Evolutionary conservation across 92 coral and sea anemone genomes (phyloP).

Genomic region (Porites evermanni): DNA sequence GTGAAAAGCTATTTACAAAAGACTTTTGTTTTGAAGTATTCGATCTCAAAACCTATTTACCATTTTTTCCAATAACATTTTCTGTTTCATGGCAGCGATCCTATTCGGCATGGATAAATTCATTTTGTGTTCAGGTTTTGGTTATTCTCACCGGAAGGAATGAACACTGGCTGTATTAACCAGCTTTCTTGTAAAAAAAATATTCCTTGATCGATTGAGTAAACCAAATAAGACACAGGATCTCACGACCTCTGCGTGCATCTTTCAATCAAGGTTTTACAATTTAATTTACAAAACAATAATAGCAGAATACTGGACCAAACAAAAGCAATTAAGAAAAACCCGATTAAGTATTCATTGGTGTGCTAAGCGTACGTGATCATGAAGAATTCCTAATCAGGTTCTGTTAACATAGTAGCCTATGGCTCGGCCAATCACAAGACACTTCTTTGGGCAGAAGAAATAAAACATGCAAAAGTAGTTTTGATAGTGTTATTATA

Average conservation of each 20-base stretch:
- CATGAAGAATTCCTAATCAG: slow-evolving; percentile 25
- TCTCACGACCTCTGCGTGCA: background rate
- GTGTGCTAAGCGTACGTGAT: slow-evolving; percentile 22
- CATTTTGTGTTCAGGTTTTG: background rate
- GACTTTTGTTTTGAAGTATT: slow-evolving; percentile 26
- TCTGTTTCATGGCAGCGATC: background rate
- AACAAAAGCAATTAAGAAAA: slow-evolving; percentile 31
- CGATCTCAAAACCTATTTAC: background rate
- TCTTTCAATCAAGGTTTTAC: slow-evolving; percentile 1
- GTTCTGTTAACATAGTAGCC: slow-evolving; percentile 1
- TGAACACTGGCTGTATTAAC: background rate
- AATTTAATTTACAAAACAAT: slow-evolving; percentile 20
- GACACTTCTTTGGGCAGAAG: background rate
- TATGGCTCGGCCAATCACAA: slow-evolving; percentile 5
- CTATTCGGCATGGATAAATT: background rate
- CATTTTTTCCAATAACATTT: background rate
- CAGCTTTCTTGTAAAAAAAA: background rate
- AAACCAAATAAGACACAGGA: background rate
- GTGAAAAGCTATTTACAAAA: background rate
- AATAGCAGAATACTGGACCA: slow-evolving; percentile 13
- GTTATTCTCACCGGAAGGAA: background rate
- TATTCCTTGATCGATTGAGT: background rate
- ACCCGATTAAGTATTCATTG: slow-evolving; percentile 17
- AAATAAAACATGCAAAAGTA: slow-evolving; percentile 5
- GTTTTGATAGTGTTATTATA: background rate